Conservation (phyloP, 2,113 vertebrate species). For the Oophaga pumilio region DNA sequence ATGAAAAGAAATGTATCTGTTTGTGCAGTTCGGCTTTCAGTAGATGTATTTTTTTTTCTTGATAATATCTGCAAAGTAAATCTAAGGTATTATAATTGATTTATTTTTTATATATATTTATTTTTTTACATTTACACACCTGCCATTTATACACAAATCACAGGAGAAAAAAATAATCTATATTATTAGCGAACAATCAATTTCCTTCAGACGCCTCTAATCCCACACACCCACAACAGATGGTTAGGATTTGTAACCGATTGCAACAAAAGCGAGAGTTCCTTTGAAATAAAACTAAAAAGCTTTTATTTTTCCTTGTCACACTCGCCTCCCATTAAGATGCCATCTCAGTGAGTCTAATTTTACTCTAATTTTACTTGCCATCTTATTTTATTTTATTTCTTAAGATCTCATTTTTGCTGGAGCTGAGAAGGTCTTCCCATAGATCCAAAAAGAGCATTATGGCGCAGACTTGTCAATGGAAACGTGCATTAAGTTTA, state of each 20-base stretch:
- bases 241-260: conserved; percentile 45
- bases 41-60: not conserved
- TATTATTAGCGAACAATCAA: conserved; percentile 52
- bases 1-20: conserved; percentile 6
- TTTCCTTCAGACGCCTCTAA: conserved; percentile 39
- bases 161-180: conserved; percentile 43
- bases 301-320: not conserved
- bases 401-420: not conserved
- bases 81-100: not conserved
- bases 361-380: conserved; percentile 10
- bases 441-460: conserved; percentile 17
- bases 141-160: conserved; percentile 47
- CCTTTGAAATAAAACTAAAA: conserved; percentile 41
- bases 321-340: not conserved
- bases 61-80: not conserved
- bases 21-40: not conserved
- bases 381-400: conserved; percentile 22
- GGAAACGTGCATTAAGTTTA: conserved; percentile 54
- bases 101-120: too few species aligned
- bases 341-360: not conserved
- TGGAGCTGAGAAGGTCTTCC: not conserved
- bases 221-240: conserved; percentile 53
- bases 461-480: conserved; percentile 55
- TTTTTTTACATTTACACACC: conserved; percentile 42
- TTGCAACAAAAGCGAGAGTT: conserved; percentile 45